Base-by-base conservation (phyloP, 1,140 invertebrate species). In the Diorhabda carinulata region DNA sequence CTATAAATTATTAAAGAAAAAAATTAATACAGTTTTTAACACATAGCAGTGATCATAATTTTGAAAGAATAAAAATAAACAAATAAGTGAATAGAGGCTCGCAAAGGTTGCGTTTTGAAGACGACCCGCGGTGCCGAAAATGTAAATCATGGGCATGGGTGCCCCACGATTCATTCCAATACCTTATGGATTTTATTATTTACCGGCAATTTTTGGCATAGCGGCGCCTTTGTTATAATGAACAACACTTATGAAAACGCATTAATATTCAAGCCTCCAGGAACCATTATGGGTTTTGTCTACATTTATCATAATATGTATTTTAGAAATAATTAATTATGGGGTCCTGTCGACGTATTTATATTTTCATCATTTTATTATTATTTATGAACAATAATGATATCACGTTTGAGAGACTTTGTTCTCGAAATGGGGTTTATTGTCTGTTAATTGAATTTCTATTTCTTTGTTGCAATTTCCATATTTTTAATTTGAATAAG, bases 81-180 rank as follows among this genome's bases (percentile, higher is more conserved):
- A 43, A 62, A n/a, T 42, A 62, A 41, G 61, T 62, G 44, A 68
- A 44, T 66, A 68, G 72, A 70, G 69, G 66, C 66, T 70, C 66
- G 69, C 69, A 69, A 74, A 74, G 69, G 66, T 74, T 71, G 73
- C 73, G 64, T 74, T 74, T 72, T 74, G 74, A 74, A 72, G 74
- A 67, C 74, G 61, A 70, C 74, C 74, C 68, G 70, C 72, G 42
- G 74, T 43, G 74, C 58, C 67, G 52, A 74, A 71, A 76, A 74
- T 76, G 74, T 76, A 76, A 76, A 76, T 76, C 74, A 76, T 66
- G 66, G 47, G 47, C 74, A 76, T 66, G 66, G 64, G 63, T 45
- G 47, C 63, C 65, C 63, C 70, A 69, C 72, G 70, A 68, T 69
- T 70, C 67, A 65, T 67, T 70, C 58, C 57, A 68, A 68, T 64